Evolutionary conservation across 1,140 invertebrate genomes (phyloP), one percentile per base, ranked within the genome.

Genomic region (Drosophila murphyi): DNA sequence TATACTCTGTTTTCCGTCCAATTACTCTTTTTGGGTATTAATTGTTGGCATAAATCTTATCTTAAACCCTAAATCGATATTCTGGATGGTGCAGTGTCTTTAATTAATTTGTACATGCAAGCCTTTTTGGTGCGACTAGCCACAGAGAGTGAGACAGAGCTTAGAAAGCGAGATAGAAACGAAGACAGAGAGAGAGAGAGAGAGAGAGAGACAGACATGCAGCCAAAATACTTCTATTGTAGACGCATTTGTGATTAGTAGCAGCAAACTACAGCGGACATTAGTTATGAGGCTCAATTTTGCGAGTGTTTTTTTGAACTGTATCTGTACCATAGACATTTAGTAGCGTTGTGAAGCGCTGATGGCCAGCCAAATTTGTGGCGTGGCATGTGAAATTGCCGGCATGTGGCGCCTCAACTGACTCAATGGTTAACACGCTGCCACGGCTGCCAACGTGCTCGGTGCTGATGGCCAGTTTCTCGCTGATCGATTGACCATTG

Each of bases 301-400:
- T n/a, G 37, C 6, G 39, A 47, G 10, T 70, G 28, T 54, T 34
- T 35, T 32, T 54, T 20, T 34, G 41, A 41, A 34, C 62, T 20
- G 45, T 39, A 54, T 48, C 91, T 92, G 94, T 43, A 92, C 91
- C 91, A 57, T 92, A 91, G 57, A 91, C 91, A 80, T 90, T 90
- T 10, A 92, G 75, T 20, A 79, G 79, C 43, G 91, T 90, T 8
- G 91, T 79, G 37, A 73, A 92, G 8, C 72, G 78, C 67, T 89
- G 83, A 3, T 81, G 65, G 5, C 95, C 96, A n/a, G 95, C 96
- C 80, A 91, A 93, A 92, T 96, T 96, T 78, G 92, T 93, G 41
- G 95, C 96, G 55, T 94, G 93, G 83, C 95, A 96, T 31, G 94
- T 95, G 79, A 95, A 96, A 85, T 95, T 94, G 77, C 95, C 95